phyloP scores from a whole-genome alignment of 1,140 invertebrate species.

The Drosophila teissieri region DNA sequence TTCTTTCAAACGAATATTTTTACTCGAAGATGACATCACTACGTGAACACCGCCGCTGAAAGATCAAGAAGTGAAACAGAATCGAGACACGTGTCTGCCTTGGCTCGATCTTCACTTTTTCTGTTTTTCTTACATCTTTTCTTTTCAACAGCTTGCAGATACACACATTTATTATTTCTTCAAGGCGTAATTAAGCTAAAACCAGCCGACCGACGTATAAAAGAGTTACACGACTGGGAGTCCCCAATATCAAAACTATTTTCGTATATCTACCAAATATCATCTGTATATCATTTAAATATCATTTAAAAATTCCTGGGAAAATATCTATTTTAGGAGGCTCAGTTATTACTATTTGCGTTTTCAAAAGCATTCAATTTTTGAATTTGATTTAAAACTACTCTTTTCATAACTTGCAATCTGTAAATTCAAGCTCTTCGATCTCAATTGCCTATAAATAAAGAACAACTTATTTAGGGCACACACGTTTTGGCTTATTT shows the following conservation, averaged over 20 bases:
- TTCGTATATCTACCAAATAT: neutral
- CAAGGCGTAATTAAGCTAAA: neutral
- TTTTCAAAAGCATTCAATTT: neutral
- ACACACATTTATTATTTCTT: neutral
- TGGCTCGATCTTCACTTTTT: neutral
- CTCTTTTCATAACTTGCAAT: neutral
- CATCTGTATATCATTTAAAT: no score
- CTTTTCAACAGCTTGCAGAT: neutral
- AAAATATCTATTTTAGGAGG: neutral
- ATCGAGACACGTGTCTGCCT: conserved; percentile 28
- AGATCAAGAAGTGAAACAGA: conserved; percentile 14
- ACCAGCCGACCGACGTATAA: neutral
- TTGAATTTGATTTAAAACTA: neutral
- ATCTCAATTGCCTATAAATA: neutral
- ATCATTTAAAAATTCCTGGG: neutral
- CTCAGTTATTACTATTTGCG: neutral
- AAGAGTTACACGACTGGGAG: conserved; percentile 9
- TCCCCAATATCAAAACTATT: neutral
- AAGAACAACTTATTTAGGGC: neutral
- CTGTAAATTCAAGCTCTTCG: neutral
- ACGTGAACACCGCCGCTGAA: neutral
- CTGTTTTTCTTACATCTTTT: neutral
- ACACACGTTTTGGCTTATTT: neutral
- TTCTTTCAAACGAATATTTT: conserved; percentile 22
- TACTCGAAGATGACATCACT: conserved; percentile 36